phyloP scores from a whole-genome alignment of 2,797 vertebrate genomes.

The Rhinogobio ventralis region DNA sequence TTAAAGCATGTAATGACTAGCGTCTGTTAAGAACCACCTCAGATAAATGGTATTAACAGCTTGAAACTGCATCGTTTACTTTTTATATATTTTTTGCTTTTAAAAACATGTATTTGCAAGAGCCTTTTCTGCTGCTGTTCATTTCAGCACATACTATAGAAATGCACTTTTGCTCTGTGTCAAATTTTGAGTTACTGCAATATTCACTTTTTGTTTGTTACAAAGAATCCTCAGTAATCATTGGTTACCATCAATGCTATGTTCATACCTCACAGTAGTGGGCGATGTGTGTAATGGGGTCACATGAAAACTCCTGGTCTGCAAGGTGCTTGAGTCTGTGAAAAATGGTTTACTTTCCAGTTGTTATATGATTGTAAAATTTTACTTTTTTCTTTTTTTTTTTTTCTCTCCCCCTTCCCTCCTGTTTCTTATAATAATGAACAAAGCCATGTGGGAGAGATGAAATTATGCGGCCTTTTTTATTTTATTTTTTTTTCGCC shows the following conservation, averaged over 20 bases:
- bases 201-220: slow-evolving; percentile 89
- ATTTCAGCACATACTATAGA: slow-evolving; percentile 91
- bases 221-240: slow-evolving; percentile 87
- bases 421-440: background rate
- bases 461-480: slow-evolving; percentile 77
- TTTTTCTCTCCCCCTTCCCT: background rate
- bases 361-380: slow-evolving; percentile 71
- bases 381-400: background rate
- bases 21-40: slow-evolving; percentile 19
- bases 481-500: background rate
- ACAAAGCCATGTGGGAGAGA: slow-evolving; percentile 72
- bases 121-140: slow-evolving; percentile 83
- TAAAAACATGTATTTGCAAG: slow-evolving; percentile 76
- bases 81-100: slow-evolving; percentile 36
- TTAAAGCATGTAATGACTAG: slow-evolving; percentile 44
- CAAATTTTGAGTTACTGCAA: slow-evolving; percentile 93
- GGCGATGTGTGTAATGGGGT: slow-evolving; percentile 82
- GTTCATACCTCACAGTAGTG: slow-evolving; percentile 90
- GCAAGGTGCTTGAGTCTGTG: slow-evolving; percentile 83
- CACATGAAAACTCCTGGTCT: slow-evolving; percentile 65
- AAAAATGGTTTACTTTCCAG: slow-evolving; percentile 86
- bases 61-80: slow-evolving; percentile 4
- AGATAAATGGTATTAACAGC: slow-evolving; percentile 49
- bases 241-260: slow-evolving; percentile 87
- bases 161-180: slow-evolving; percentile 95